A percentile compares a stretch with the other conserved stretches of the same genome.
phyloP scores from a whole-genome alignment of 2,797 vertebrate genomes.

The Channallabes apus region DNA sequence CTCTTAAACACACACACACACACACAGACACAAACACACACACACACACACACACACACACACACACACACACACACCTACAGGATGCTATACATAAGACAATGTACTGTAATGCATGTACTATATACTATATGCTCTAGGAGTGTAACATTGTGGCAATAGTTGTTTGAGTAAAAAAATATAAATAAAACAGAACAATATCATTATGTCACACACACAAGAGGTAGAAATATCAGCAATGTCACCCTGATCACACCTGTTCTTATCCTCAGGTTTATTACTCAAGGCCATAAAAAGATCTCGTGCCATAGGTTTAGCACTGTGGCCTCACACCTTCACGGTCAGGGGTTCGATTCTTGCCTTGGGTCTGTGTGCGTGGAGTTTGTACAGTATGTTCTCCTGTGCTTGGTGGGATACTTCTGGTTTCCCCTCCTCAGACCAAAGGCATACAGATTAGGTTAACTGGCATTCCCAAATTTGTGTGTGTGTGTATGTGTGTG shows the following conservation, averaged over 20 bases:
- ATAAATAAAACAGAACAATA: not conserved
- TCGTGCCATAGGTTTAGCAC: not conserved
- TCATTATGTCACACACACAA: not conserved
- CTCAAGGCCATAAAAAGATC: not conserved
- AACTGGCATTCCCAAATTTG: too few relatives aligned
- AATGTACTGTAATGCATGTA: not conserved
- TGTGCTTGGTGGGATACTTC: too few relatives aligned
- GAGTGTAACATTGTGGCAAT: not conserved
- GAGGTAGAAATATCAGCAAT: not conserved
- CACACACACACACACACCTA: slow-evolving; percentile 7
- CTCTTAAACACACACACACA: not conserved
- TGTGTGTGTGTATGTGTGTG: too few relatives aligned
- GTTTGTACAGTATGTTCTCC: too few relatives aligned
- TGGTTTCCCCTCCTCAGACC: too few relatives aligned
- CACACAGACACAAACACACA: not conserved
- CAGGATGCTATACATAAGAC: not conserved
- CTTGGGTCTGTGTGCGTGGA: too few relatives aligned
- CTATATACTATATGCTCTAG: not conserved
- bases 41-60: not conserved
- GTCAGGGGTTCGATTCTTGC: too few relatives aligned
- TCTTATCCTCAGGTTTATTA: not conserved
- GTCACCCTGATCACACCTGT: not conserved
- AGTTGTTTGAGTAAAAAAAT: too few relatives aligned
- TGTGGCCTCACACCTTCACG: too few relatives aligned
- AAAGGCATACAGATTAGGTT: too few relatives aligned